phyloP scores from a whole-genome alignment of 2,113 vertebrate genomes.

The Peucedramus taeniatus region DNA sequence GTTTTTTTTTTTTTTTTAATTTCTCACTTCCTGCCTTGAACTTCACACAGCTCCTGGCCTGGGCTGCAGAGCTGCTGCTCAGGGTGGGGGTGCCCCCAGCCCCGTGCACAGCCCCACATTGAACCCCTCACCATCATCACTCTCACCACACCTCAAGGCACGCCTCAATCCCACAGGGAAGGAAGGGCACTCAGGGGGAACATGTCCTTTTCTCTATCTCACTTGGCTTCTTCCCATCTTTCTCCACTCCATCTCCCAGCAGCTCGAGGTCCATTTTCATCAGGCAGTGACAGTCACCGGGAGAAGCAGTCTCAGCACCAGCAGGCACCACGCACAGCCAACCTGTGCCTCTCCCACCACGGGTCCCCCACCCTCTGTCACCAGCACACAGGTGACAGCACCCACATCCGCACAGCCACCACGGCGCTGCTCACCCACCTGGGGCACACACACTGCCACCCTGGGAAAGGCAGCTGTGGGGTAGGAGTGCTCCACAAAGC shows the following conservation, averaged over 20 bases:
- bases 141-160: not conserved
- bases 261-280: slow-evolving; percentile 6
- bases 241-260: not conserved
- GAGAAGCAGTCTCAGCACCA: not conserved
- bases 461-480: not conserved
- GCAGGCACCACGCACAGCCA: not conserved
- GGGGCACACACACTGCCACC: not conserved
- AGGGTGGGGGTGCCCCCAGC: not conserved
- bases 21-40: slow-evolving; percentile 56
- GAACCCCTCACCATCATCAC: not conserved
- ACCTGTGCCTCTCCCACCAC: rapidly evolving
- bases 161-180: not conserved
- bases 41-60: not conserved
- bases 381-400: not conserved
- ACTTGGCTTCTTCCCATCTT: slow-evolving; percentile 2
- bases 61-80: not conserved
- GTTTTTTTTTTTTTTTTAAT: not conserved
- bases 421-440: not conserved
- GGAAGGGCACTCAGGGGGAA: not conserved
- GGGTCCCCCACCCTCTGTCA: not conserved
- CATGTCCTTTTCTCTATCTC: not conserved
- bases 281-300: slow-evolving; percentile 8
- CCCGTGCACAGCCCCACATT: rapidly evolving
- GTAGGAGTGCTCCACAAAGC: not conserved
- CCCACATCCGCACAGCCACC: not conserved